A percentile compares a stretch with the other conserved stretches of the same genome.
These are phyloP conservation scores for Actinemys pallida DNA, from an alignment of 2,113 vertebrate species.

Conservation along the genomic window DNA sequence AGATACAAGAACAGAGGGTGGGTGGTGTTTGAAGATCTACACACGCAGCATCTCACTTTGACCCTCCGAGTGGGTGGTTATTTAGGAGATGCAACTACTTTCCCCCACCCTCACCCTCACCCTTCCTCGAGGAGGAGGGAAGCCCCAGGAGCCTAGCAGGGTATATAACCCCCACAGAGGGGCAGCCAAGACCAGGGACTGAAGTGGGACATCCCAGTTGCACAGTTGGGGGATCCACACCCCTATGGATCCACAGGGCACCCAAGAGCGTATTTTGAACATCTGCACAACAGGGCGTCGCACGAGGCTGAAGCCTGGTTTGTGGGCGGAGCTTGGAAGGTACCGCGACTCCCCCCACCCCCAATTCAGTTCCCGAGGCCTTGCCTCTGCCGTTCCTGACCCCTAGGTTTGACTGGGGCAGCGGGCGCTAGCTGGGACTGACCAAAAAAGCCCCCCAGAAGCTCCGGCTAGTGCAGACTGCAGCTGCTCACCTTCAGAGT, in stretches of 20 bases:
- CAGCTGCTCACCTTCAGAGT: not conserved
- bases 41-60: too few relatives aligned
- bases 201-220: not conserved
- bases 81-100: not conserved
- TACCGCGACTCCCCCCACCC: not conserved
- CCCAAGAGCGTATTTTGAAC: not conserved
- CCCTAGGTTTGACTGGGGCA: not conserved
- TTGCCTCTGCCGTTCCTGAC: not conserved
- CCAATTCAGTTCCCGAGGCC: not conserved
- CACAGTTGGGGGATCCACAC: not conserved
- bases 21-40: too few relatives aligned
- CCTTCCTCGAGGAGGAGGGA: not conserved
- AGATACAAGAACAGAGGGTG: too few relatives aligned
- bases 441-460: not conserved
- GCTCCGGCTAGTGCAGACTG: too few relatives aligned
- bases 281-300: not conserved
- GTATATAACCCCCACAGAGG: not conserved
- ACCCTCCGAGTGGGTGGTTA: not conserved
- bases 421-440: too few relatives aligned
- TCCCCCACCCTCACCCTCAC: not conserved
- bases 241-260: not conserved
- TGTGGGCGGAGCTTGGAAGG: not conserved
- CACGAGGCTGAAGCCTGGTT: not conserved
- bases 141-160: not conserved
- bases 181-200: not conserved